These are phyloP conservation scores for Grallaria varia DNA, from an alignment of 2,113 vertebrate species.

Conservation along the genomic window DNA sequence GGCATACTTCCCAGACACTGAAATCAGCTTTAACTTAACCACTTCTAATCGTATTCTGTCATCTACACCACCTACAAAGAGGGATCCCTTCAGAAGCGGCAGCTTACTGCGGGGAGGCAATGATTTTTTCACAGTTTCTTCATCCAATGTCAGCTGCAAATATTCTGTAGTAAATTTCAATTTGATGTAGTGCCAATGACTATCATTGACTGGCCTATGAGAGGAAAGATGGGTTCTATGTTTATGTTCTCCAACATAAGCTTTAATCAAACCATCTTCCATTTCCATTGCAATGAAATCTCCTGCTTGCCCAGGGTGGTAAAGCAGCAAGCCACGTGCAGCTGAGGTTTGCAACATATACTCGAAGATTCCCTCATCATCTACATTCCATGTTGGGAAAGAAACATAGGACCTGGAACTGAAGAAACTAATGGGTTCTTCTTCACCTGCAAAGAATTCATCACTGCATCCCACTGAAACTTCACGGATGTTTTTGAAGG, in stretches of 20 bases:
- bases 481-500: slow-evolving; percentile 84
- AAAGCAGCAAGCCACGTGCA: slow-evolving; percentile 83
- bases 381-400: slow-evolving; percentile 76
- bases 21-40: slow-evolving; percentile 74
- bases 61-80: slow-evolving; percentile 86
- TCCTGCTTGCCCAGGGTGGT: slow-evolving; percentile 78
- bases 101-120: slow-evolving; percentile 66
- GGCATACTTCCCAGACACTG: slow-evolving; percentile 79
- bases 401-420: slow-evolving; percentile 87
- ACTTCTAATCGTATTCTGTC: slow-evolving; percentile 74
- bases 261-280: slow-evolving; percentile 79
- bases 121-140: slow-evolving; percentile 74
- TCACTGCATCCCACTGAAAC: slow-evolving; percentile 88
- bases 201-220: slow-evolving; percentile 75
- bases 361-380: slow-evolving; percentile 71
- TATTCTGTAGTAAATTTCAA: slow-evolving; percentile 75
- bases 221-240: slow-evolving; percentile 77
- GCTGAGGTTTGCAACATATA: slow-evolving; percentile 80
- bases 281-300: slow-evolving; percentile 87
- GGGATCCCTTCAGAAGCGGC: slow-evolving; percentile 73
- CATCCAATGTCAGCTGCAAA: slow-evolving; percentile 82
- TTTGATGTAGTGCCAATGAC: slow-evolving; percentile 81
- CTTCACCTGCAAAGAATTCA: slow-evolving; percentile 85
- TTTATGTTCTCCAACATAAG: slow-evolving; percentile 72
- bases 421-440: slow-evolving; percentile 89